Evolutionary conservation across 1,140 invertebrate genomes (phyloP).

Genomic region (Zelostemma sp.): DNA sequence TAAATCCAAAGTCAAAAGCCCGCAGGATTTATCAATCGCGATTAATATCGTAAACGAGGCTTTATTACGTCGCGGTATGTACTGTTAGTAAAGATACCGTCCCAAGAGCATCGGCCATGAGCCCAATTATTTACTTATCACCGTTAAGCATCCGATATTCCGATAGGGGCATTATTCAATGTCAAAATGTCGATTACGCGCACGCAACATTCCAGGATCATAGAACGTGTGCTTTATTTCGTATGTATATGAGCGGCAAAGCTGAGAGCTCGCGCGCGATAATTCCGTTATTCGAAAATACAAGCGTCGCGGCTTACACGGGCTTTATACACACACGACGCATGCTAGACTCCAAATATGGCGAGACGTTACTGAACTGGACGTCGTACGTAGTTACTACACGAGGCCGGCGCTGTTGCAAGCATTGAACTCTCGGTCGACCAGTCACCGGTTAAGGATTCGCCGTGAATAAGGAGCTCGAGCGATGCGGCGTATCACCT

Average conservation of each 20-base stretch:
- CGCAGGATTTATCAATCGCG: too few species aligned
- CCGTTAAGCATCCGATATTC: neutral
- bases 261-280: slow-evolving; percentile 17
- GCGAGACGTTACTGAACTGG: slow-evolving; percentile 40
- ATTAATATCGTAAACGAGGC: too few species aligned
- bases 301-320: neutral
- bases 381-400: slow-evolving; percentile 36
- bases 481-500: slow-evolving; percentile 49
- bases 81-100: neutral
- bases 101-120: neutral
- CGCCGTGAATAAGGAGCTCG: slow-evolving; percentile 40
- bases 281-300: slow-evolving; percentile 50
- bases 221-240: slow-evolving; percentile 21
- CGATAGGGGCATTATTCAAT: neutral
- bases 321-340: slow-evolving; percentile 34
- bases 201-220: neutral
- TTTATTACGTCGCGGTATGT: neutral
- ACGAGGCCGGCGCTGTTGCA: slow-evolving; percentile 44
- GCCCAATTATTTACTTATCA: neutral
- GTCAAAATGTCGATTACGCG: neutral
- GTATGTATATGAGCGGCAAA: slow-evolving; percentile 22
- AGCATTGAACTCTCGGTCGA: slow-evolving; percentile 56
- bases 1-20: too few species aligned
- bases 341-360: slow-evolving; percentile 38
- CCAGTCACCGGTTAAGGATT: slow-evolving; percentile 52